These are phyloP conservation scores for Rana temporaria DNA, from an alignment of 2,113 vertebrate species.

Conservation along the genomic window DNA sequence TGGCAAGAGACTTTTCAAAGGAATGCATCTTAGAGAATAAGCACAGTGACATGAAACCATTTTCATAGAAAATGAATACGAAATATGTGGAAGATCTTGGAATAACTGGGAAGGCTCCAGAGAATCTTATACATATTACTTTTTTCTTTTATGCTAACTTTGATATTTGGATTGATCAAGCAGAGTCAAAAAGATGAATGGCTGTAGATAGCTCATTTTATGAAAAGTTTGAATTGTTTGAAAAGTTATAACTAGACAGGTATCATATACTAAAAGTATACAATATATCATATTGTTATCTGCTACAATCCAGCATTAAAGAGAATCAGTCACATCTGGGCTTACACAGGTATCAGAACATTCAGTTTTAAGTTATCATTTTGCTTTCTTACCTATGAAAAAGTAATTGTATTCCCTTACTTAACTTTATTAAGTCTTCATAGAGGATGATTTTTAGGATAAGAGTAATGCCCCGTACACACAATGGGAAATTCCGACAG, in stretches of 20 bases:
- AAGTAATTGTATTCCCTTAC: too few relatives aligned
- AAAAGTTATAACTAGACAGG: not conserved
- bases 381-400: too few relatives aligned
- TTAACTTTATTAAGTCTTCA: too few relatives aligned
- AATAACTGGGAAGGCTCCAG: constrained; percentile 26
- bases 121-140: constrained; percentile 22
- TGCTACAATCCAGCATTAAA: too few relatives aligned
- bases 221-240: not conserved
- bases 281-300: not conserved
- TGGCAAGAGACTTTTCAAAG: constrained; percentile 42
- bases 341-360: too few relatives aligned
- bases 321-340: too few relatives aligned
- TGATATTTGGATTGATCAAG: constrained; percentile 37
- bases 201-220: not conserved
- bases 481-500: too few relatives aligned
- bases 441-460: too few relatives aligned
- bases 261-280: not conserved
- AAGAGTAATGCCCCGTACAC: too few relatives aligned
- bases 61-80: constrained; percentile 42
- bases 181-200: constrained; percentile 6
- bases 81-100: constrained; percentile 32
- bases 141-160: constrained; percentile 30
- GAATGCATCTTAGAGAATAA: constrained; percentile 37
- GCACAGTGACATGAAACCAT: constrained; percentile 42
- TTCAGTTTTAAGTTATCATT: too few relatives aligned